Evolutionary conservation across 2,797 vertebrate genomes (phyloP).

Genomic region (Cynodonichthys magdalenae): DNA sequence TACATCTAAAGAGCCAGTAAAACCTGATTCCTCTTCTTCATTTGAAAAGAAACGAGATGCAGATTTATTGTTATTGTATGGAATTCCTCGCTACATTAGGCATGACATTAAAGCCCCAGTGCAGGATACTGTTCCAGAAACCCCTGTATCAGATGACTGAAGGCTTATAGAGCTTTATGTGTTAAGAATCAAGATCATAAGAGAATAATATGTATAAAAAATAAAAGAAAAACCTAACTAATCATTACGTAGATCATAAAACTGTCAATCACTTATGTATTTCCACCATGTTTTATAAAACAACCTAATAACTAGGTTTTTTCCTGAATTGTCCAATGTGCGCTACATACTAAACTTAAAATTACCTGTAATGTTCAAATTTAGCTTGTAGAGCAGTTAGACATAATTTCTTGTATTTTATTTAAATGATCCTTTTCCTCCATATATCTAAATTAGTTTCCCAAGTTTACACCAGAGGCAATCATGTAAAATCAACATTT

Average conservation of each 20-base stretch:
- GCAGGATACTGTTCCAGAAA: conserved; percentile 37
- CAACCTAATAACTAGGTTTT: no score
- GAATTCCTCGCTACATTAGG: conserved; percentile 41
- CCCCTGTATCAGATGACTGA: conserved; percentile 39
- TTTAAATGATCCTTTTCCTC: not conserved
- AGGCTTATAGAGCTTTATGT: conserved; percentile 1
- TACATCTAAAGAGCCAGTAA: conserved; percentile 13
- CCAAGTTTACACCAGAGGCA: not conserved
- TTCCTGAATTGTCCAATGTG: no score
- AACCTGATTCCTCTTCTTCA: conserved; percentile 24
- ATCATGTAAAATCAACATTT: conserved; percentile 5
- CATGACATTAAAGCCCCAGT: conserved; percentile 27
- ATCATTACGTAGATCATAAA: no score
- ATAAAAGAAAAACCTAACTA: no score
- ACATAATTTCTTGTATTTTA: not conserved
- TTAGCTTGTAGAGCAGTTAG: not conserved
- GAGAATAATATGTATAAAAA: no score
- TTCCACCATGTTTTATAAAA: no score
- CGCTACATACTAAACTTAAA: conserved; percentile 34
- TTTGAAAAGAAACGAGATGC: conserved; percentile 8
- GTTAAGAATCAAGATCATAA: no score
- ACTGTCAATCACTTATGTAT: no score
- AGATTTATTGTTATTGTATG: conserved; percentile 27
- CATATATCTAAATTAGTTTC: not conserved
- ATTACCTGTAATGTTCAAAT: conserved; percentile 21